Base-by-base conservation (phyloP, 2,888 invertebrate species). In the Tenodera sinensis region DNA sequence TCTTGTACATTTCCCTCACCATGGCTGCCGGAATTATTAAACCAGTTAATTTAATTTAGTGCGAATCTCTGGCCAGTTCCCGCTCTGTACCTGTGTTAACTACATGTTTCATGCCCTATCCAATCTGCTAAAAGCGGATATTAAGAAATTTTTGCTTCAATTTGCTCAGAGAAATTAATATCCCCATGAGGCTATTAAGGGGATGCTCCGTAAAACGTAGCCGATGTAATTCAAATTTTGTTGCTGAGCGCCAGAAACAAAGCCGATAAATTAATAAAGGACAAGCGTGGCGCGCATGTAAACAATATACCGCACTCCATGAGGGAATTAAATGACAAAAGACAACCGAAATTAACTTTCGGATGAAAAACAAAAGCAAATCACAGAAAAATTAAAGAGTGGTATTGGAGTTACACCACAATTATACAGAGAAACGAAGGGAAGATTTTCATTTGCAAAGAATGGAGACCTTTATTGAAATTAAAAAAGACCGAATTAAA, bases 71-170 rank as follows among this genome's bases (percentile, higher is more conserved):
- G 54, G 54, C 20, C 54, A 25, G 54, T 15, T 71, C 54, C 54
- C 54, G 54, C 54, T n/a, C 81, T 47, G 71, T 87, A 87, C 81
- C 81, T 87, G 84, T 34, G 54, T 25, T 71, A 71, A 71, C 54
- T 71, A 84, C 81, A 82, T 28, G 12, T 82, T 8, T 15, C 82
- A n/a, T 47, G 14, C 30, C 34, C 82, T 82, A 82, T 34, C n/a
- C 87, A 87, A 87, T 87, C 82, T 87, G 42, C 54, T 87, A 34
- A 87, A 87, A 87, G 87, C 87, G 87, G 87, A 87, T 87, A 87
- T 87, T 87, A 87, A 87, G 82, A 34, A 87, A 82, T 87, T 30
- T 81, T 82, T 87, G 87, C 82, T 86, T 86, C 71, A 86, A 28
- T 86, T 86, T 81, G 86, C 86, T 81, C 28, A 81, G 87, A 87